phyloP scores from a whole-genome alignment of 1,140 invertebrate genomes.

The Drosophila rufa region DNA sequence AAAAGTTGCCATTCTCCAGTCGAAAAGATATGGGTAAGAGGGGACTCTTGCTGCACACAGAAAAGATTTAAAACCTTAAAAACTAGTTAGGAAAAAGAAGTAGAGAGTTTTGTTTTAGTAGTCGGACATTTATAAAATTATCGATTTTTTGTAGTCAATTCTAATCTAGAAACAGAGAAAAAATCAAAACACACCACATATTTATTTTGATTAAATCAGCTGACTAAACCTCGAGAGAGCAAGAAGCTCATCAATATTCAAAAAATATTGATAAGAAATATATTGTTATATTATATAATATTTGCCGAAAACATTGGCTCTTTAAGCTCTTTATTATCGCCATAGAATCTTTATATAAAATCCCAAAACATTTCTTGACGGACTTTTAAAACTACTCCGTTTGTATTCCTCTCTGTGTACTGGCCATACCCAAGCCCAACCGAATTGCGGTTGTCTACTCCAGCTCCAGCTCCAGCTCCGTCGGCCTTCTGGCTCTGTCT shows the following conservation, averaged over 20 bases:
- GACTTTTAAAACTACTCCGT: rapidly evolving
- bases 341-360: not conserved
- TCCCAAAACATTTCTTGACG: not conserved
- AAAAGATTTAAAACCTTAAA: not conserved
- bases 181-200: too few species aligned
- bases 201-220: too few species aligned
- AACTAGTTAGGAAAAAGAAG: not conserved
- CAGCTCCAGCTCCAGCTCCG: conserved; percentile 21
- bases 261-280: too few species aligned
- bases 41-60: conserved; percentile 2
- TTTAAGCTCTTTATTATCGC: too few species aligned
- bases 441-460: conserved; percentile 71
- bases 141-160: too few species aligned
- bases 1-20: conserved; percentile 61
- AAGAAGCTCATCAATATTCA: too few species aligned
- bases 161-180: too few species aligned
- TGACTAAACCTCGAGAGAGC: too few species aligned
- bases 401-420: not conserved
- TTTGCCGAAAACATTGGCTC: too few species aligned
- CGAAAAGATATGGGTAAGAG: conserved; percentile 18
- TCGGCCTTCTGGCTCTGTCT: conserved; percentile 25
- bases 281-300: too few species aligned
- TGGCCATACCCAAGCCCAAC: conserved; percentile 47
- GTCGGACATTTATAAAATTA: too few species aligned
- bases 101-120: not conserved